phyloP scores from a whole-genome alignment of 2,797 vertebrate species.

The Coregonus sp. region DNA sequence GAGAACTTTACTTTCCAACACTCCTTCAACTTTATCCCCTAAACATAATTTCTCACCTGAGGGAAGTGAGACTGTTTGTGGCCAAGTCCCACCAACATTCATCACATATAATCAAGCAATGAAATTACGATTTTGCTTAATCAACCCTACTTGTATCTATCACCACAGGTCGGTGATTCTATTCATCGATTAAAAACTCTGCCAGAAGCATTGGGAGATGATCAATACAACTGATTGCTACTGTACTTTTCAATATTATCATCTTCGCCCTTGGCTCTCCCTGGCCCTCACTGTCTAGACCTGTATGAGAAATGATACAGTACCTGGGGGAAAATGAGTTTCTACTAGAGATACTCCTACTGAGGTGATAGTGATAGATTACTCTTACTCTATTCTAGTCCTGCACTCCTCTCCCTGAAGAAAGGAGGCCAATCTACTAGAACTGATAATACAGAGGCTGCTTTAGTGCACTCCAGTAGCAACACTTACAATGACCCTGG shows the following conservation, averaged over 20 bases:
- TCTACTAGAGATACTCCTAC: neutral
- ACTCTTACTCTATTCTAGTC: neutral
- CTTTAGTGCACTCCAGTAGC: neutral
- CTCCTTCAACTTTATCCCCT: neutral
- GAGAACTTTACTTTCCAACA: constrained; percentile 6
- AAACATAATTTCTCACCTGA: neutral
- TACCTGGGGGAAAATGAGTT: neutral
- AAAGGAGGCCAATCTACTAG: neutral
- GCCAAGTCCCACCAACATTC: neutral
- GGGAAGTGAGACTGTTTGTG: neutral
- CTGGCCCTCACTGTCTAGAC: neutral
- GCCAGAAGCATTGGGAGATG: neutral
- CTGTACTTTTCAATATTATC: neutral
- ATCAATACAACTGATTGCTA: neutral
- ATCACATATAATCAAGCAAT: neutral
- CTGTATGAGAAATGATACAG: neutral
- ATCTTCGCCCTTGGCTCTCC: neutral
- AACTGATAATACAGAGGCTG: neutral
- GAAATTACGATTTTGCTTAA: neutral
- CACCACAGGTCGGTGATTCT: too few relatives aligned
- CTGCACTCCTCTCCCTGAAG: neutral
- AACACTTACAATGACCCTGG: neutral
- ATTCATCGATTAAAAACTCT: too few relatives aligned
- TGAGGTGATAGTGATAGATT: neutral
- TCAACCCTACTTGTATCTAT: neutral